Conservation (phyloP, 1,140 invertebrate genomes). For the Heliothis virescens region DNA sequence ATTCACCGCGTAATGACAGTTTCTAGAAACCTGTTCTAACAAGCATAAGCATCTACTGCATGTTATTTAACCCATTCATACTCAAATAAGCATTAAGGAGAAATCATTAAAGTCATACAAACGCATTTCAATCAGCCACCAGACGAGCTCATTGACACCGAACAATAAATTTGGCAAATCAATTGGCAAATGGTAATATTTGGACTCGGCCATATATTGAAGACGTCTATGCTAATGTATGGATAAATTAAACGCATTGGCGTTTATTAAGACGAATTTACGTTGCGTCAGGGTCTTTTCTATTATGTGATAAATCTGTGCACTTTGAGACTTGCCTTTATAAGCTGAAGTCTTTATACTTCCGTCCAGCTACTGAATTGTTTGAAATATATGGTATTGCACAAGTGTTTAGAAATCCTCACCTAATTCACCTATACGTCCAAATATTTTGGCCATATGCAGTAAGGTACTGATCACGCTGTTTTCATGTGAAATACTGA, state of each 20-base stretch:
- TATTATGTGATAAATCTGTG: neutral
- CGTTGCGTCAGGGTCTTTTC: neutral
- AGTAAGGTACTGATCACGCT: too few relatives aligned
- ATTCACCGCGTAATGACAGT: too few relatives aligned
- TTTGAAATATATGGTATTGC: too few relatives aligned
- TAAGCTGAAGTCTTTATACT: neutral
- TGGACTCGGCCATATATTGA: slow-evolving; percentile 48
- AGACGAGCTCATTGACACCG: slow-evolving; percentile 71
- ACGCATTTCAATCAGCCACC: slow-evolving; percentile 69
- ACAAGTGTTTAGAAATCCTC: too few relatives aligned
- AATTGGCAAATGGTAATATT: slow-evolving; percentile 64
- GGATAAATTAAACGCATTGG: slow-evolving; percentile 36
- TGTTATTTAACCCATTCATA: neutral
- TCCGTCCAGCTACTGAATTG: too few relatives aligned
- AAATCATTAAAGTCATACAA: slow-evolving; percentile 46
- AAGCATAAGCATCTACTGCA: too few relatives aligned
- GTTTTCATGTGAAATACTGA: too few relatives aligned
- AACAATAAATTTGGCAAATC: slow-evolving; percentile 70
- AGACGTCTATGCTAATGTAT: slow-evolving; percentile 37
- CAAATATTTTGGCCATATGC: too few relatives aligned
- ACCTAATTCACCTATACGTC: too few relatives aligned
- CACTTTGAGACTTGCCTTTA: neutral
- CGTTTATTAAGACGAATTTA: slow-evolving; percentile 27
- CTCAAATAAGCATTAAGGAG: slow-evolving; percentile 15
- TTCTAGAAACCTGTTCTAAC: too few relatives aligned